Percentiles rank a stretch among this genome's conserved stretches.
Evolutionary conservation across 23 tunicate species (phyloP).

Genomic region (Oikopleura albicans): DNA sequence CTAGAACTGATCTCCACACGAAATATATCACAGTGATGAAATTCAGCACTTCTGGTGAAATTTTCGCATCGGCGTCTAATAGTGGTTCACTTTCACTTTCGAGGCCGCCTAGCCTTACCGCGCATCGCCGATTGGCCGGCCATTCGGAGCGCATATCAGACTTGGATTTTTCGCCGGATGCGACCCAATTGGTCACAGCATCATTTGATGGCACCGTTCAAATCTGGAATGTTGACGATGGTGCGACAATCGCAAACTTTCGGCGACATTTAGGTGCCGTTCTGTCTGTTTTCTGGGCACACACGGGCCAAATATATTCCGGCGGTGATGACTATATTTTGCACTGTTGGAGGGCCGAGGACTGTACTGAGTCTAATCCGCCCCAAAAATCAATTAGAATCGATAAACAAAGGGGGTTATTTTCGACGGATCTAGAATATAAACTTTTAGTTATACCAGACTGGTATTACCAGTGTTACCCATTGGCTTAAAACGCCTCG

Average conservation of each 20-base stretch:
- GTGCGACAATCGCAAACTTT: neutral
- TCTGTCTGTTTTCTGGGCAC: neutral
- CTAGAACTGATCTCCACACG: neutral
- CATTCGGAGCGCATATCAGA: neutral
- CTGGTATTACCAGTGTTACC: too few species aligned
- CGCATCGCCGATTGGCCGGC: neutral
- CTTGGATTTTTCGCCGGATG: neutral
- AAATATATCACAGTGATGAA: neutral
- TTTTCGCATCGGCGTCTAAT: neutral
- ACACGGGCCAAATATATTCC: neutral
- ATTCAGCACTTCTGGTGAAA: neutral
- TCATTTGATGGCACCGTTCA: neutral
- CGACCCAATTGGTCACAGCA: neutral
- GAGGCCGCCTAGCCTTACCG: neutral
- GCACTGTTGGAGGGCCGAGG: neutral
- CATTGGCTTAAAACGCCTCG: too few species aligned
- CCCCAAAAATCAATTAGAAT: neutral
- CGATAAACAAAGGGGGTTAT: neutral
- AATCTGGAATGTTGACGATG: neutral
- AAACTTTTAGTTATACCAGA: too few species aligned
- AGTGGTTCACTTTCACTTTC: neutral
- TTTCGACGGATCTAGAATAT: too few species aligned
- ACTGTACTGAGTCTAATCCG: neutral
- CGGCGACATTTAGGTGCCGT: neutral
- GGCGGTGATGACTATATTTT: neutral